A percentile compares a stretch with the other conserved stretches of the same genome.
Evolutionary conservation across 30 jellyfish, hydroid and myxozoan species (phyloP).

Genomic region (Hydractinia echinata): DNA sequence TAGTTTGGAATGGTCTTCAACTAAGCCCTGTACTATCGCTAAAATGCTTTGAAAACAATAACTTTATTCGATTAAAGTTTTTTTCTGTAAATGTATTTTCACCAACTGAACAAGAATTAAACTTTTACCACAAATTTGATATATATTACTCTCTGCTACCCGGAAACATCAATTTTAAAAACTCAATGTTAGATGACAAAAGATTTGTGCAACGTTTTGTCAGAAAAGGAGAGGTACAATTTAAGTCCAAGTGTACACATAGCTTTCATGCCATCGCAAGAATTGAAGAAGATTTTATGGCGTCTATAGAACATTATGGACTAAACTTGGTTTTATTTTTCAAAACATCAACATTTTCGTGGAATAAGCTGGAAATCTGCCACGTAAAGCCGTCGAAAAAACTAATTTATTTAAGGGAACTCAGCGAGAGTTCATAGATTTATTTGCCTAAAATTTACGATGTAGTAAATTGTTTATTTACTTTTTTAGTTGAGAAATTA

Average conservation of each 20-base stretch:
- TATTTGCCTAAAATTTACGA: too few relatives aligned
- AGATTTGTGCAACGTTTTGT: slow-evolving; percentile 16
- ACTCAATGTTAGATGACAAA: slow-evolving; percentile 8
- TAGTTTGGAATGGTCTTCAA: slow-evolving; percentile 21
- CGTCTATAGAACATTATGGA: slow-evolving; percentile 3
- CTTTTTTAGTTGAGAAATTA: too few relatives aligned
- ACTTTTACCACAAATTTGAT: slow-evolving; percentile 17
- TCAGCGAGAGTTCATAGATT: too few relatives aligned
- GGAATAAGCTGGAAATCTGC: neutral
- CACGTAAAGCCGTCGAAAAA: slow-evolving; percentile 15
- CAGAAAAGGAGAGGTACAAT: neutral
- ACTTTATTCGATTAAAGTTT: neutral
- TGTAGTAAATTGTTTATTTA: too few relatives aligned
- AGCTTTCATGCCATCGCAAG: slow-evolving; percentile 21
- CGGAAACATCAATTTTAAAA: slow-evolving; percentile 22
- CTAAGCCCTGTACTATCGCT: slow-evolving; percentile 19
- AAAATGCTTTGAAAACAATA: neutral
- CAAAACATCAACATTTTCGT: slow-evolving; percentile 9
- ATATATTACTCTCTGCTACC: slow-evolving; percentile 28
- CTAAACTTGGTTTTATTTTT: slow-evolving; percentile 16
- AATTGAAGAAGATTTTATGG: slow-evolving; percentile 4
- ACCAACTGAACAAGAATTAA: neutral
- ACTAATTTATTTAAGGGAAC: neutral
- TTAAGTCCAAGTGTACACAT: neutral
- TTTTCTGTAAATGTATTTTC: neutral